These are phyloP conservation scores for Drosophila truncata DNA, from an alignment of 1,140 invertebrate species.

Conservation along the genomic window DNA sequence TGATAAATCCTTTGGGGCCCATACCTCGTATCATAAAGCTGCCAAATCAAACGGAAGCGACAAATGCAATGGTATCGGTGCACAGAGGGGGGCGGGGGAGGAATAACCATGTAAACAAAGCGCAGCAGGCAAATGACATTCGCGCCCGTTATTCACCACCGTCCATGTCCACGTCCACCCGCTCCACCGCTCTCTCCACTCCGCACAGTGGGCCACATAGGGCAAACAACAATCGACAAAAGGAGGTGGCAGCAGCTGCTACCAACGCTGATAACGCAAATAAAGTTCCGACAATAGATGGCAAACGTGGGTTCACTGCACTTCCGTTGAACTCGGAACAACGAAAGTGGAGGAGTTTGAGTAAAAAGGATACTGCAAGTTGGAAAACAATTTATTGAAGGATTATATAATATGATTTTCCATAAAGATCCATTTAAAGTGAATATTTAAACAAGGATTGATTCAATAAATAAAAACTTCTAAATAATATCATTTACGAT, in stretches of 20 bases:
- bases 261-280: constrained; percentile 49
- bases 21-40: constrained; percentile 64
- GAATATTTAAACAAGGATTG: no score
- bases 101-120: constrained; percentile 30
- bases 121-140: constrained; percentile 51
- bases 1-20: constrained; percentile 65
- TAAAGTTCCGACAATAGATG: constrained; percentile 40
- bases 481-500: no score
- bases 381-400: neutral
- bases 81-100: no score
- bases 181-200: neutral
- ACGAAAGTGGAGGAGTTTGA: neutral
- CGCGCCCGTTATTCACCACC: constrained; percentile 11
- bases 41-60: constrained; percentile 76
- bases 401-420: neutral
- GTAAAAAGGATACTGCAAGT: neutral
- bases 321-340: constrained; percentile 39
- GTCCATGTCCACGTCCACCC: neutral
- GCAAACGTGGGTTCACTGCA: constrained; percentile 37
- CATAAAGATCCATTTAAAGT: no score
- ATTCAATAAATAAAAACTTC: no score
- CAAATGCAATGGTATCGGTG: constrained; percentile 41
- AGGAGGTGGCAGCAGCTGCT: constrained; percentile 26
- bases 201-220: constrained; percentile 37
- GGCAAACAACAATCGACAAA: neutral